Evolutionary conservation across 2,113 vertebrate species (phyloP).

Genomic region (Zapus hudsonius): DNA sequence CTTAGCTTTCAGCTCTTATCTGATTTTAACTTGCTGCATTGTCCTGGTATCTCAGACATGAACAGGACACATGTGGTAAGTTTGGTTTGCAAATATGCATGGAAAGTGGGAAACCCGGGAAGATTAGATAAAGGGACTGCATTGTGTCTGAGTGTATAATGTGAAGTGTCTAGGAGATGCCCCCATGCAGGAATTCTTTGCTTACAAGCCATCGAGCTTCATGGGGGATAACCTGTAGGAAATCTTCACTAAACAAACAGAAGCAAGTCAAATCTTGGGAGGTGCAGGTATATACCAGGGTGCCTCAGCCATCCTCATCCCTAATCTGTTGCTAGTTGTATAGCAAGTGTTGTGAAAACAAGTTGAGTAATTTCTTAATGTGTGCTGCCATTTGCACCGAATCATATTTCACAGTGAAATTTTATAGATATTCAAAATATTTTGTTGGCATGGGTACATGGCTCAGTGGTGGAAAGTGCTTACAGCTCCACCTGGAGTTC

Average conservation of each 20-base stretch:
- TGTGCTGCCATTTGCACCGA: neutral
- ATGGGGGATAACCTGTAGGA: conserved; percentile 31
- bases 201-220: conserved; percentile 68
- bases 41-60: neutral
- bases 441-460: neutral
- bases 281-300: neutral
- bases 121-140: conserved; percentile 48
- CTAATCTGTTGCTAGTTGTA: too few species aligned
- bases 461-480: too few species aligned
- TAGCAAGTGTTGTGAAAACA: conserved; percentile 1
- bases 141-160: conserved; percentile 20
- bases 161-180: conserved; percentile 52
- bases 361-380: neutral
- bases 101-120: neutral
- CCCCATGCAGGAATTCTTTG: conserved; percentile 42
- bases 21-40: conserved; percentile 24
- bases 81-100: conserved; percentile 56
- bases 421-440: neutral
- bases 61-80: neutral
- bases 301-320: neutral
- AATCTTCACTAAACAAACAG: conserved; percentile 59
- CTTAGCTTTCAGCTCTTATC: neutral
- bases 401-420: neutral
- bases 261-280: neutral
- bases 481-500: too few species aligned